Base-by-base conservation (phyloP, 2,797 vertebrate genomes). In the Galagoides demidoff region DNA sequence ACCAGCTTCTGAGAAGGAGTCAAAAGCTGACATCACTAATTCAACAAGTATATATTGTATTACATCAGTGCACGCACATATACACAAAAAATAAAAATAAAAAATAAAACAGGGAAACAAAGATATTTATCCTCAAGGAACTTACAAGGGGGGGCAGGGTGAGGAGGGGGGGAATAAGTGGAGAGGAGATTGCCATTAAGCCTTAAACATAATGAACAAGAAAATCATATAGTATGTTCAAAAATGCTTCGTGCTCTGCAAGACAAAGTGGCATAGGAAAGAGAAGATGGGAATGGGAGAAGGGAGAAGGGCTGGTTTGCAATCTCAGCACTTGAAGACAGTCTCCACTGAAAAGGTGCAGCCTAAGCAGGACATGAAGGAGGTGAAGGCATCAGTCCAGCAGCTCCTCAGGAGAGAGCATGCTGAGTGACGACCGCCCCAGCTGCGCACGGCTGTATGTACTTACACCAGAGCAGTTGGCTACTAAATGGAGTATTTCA, bases 51-150 rank as follows among this genome's bases (percentile, higher is more conserved):
- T 61, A 39, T 86, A 59, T 39, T 90, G 14, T n/a, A 3, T 76
- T 63, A 71, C 7, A 74, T 52, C 39, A 37, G 9, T 7, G 9
- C 76, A 52, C 7, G 9, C 71, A 52, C 16, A 20, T 29, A 31
- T 14, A n/a, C 61, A 64, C 5, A 66, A 1, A 63, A 3, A n/a
- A n/a, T n/a, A n/a, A 13, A 52, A 13, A 52, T 16, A 52, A 92
- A 95, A 52, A 92, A 95, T 73, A 37, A 87, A 83, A 49, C 23
- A 27, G 59, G 12, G 9, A 83, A 19, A 95, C n/a, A 79, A 70
- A 91, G 27, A 79, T 20, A 64, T 11, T 13, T 70, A 34, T n/a
- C 49, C 43, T 87, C 13, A 16, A 85, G 64, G n/a, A 89, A 85
- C 14, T 82, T 63, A 57, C 5, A 39, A 0, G 1, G 45, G 19